Evolutionary conservation across 2,113 vertebrate genomes (phyloP).

Genomic region (Hydrochoerus hydrochaeris): DNA sequence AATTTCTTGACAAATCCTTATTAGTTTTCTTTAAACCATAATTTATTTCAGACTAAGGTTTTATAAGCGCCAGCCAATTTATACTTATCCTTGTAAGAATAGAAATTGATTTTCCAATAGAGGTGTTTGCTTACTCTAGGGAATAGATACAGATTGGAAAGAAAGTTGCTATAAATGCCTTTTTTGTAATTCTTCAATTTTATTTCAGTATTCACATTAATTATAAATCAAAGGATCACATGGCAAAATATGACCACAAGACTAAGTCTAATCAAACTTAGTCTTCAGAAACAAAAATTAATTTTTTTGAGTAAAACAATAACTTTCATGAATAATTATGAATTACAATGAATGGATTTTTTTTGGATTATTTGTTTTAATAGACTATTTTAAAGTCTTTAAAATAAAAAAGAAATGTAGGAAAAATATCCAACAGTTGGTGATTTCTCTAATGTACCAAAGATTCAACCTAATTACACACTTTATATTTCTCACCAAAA

Average conservation of each 20-base stretch:
- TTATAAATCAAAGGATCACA: background rate
- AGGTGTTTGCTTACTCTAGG: conserved; percentile 56
- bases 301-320: background rate
- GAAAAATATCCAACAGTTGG: background rate
- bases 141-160: conserved; percentile 53
- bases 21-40: conserved; percentile 35
- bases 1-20: conserved; percentile 13
- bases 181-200: conserved; percentile 43
- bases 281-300: background rate
- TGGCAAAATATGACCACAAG: background rate
- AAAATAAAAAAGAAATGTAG: background rate
- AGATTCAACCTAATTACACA: background rate
- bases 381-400: background rate
- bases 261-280: background rate
- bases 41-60: conserved; percentile 58
- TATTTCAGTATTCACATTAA: conserved; percentile 14
- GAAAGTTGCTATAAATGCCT: conserved; percentile 21
- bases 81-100: conserved; percentile 57
- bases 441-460: background rate
- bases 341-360: background rate
- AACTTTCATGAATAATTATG: background rate
- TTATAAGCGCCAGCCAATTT: conserved; percentile 57
- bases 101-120: conserved; percentile 74
- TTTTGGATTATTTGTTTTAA: background rate
- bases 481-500: background rate